A percentile compares a stretch with the other conserved stretches of the same genome.
These are phyloP conservation scores for Cryptus armator DNA, from an alignment of 2,888 invertebrate species.

Conservation along the genomic window DNA sequence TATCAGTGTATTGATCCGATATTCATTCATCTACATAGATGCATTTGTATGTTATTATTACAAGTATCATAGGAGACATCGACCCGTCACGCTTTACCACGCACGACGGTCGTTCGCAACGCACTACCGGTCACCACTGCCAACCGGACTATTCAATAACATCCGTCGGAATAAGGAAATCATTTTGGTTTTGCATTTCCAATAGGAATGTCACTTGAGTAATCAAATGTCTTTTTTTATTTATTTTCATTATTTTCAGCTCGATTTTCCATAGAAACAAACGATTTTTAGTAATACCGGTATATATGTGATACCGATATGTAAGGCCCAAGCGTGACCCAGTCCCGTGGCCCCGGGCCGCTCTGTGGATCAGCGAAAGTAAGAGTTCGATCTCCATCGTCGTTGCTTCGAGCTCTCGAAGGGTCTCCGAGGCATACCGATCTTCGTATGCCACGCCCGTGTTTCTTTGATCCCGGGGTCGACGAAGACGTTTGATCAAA, in stretches of 20 bases:
- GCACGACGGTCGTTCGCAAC: slow-evolving; percentile 68
- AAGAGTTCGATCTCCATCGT: slow-evolving; percentile 69
- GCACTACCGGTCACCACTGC: slow-evolving; percentile 63
- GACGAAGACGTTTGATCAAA: slow-evolving; percentile 46
- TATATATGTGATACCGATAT: slow-evolving; percentile 22
- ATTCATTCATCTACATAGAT: background rate
- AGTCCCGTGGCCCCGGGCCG: slow-evolving; percentile 61
- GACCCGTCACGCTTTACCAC: slow-evolving; percentile 60
- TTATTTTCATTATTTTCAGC: background rate
- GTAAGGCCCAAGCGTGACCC: slow-evolving; percentile 57
- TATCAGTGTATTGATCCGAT: background rate
- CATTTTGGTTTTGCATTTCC: slow-evolving; percentile 11
- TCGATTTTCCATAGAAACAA: slow-evolving; percentile 8
- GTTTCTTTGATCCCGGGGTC: slow-evolving; percentile 32
- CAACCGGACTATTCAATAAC: slow-evolving; percentile 54
- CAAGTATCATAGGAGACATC: slow-evolving; percentile 10
- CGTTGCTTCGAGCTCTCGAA: slow-evolving; percentile 51
- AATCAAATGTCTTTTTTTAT: background rate
- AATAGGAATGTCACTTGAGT: slow-evolving; percentile 9
- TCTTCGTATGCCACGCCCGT: slow-evolving; percentile 61
- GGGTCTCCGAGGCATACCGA: slow-evolving; percentile 62
- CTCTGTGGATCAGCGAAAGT: slow-evolving; percentile 67
- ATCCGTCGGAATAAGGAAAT: slow-evolving; percentile 25
- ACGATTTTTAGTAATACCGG: background rate
- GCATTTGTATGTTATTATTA: slow-evolving; percentile 11